phyloP scores from a whole-genome alignment of 2,113 vertebrate genomes.

The Rhynchopsitta pachyrhyncha region DNA sequence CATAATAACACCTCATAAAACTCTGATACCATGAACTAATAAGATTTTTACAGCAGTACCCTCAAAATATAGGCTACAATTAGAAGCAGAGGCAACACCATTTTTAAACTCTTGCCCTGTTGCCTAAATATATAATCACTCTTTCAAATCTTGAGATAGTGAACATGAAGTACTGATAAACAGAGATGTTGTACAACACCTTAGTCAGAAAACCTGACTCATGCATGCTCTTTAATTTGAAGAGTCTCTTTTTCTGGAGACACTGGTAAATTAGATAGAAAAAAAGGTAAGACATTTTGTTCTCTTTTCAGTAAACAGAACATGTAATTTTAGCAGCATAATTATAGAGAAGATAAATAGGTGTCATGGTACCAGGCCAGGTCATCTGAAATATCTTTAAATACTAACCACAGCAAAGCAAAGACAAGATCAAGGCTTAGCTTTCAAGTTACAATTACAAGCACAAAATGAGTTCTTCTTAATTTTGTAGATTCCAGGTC shows the following conservation, averaged over 20 bases:
- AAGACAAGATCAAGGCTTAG: slow-evolving; percentile 51
- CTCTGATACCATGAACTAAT: not conserved
- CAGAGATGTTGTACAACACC: not conserved
- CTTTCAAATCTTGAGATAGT: not conserved
- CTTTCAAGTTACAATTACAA: slow-evolving; percentile 73
- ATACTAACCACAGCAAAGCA: slow-evolving; percentile 44
- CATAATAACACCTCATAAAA: not conserved
- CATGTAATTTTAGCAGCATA: slow-evolving; percentile 29
- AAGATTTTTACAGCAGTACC: not conserved
- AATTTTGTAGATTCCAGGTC: slow-evolving; percentile 78
- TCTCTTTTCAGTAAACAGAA: not conserved
- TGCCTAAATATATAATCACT: not conserved
- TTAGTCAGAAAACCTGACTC: not conserved
- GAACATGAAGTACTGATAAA: not conserved
- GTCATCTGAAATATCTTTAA: slow-evolving; percentile 49
- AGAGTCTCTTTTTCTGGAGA: not conserved
- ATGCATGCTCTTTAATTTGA: not conserved
- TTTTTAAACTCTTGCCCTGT: not conserved
- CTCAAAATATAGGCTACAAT: not conserved
- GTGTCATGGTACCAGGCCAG: not conserved
- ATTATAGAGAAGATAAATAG: slow-evolving; percentile 32
- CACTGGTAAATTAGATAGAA: not conserved
- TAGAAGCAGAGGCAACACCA: not conserved
- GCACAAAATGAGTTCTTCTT: slow-evolving; percentile 72
- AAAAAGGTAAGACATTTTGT: not conserved